Percentiles rank a stretch among this genome's conserved stretches.
phyloP scores from a whole-genome alignment of 2,888 invertebrate genomes.

The Muschampia plurimacula region DNA sequence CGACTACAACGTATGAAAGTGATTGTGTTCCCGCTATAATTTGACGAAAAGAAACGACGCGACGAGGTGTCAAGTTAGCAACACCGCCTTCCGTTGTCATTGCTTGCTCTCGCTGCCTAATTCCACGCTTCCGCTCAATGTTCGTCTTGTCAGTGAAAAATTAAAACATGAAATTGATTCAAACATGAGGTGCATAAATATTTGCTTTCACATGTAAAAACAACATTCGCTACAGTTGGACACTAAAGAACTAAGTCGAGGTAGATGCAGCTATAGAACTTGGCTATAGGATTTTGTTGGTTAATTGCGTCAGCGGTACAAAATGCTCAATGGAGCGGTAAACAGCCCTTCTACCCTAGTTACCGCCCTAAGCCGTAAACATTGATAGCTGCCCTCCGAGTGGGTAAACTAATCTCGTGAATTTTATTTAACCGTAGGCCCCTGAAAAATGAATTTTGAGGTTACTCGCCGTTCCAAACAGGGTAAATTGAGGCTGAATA shows the following conservation, averaged over 20 bases:
- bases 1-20: no score
- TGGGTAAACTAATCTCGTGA: conserved; percentile 66
- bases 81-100: no score
- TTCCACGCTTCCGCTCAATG: no score
- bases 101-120: no score
- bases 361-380: conserved; percentile 61
- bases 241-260: background rate
- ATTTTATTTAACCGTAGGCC: conserved; percentile 60
- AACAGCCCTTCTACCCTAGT: conserved; percentile 81
- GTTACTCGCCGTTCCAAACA: conserved; percentile 57
- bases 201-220: no score
- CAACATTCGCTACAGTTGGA: no score
- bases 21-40: no score
- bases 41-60: no score
- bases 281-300: conserved; percentile 44
- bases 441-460: conserved; percentile 73
- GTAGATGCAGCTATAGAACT: conserved; percentile 1
- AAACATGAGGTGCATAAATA: no score
- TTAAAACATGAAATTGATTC: no score
- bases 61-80: no score
- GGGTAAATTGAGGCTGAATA: conserved; percentile 64
- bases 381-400: conserved; percentile 56
- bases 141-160: no score
- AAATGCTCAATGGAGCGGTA: conserved; percentile 73
- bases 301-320: conserved; percentile 68